Percentiles rank a stretch among this genome's conserved stretches.
These are phyloP conservation scores for Prosapia bicincta DNA, from an alignment of 2,888 invertebrate genomes.

Conservation along the genomic window DNA sequence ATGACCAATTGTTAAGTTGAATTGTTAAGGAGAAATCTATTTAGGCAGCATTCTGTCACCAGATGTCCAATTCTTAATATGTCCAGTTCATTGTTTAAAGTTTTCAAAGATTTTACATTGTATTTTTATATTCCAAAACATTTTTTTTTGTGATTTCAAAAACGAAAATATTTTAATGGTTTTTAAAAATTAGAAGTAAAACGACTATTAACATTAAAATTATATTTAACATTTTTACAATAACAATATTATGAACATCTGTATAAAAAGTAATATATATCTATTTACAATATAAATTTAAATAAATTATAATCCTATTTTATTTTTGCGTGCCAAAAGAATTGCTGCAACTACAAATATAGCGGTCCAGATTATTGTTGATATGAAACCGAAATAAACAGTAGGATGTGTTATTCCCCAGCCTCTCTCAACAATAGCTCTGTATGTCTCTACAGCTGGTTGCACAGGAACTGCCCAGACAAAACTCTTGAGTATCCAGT, in stretches of 20 bases:
- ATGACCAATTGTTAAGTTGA: too few relatives aligned
- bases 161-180: too few relatives aligned
- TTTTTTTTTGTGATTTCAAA: too few relatives aligned
- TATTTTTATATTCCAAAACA: too few relatives aligned
- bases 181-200: too few relatives aligned
- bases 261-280: not conserved
- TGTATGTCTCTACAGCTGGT: slow-evolving; percentile 67
- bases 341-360: slow-evolving; percentile 56
- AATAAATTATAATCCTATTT: slow-evolving; percentile 19
- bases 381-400: slow-evolving; percentile 70
- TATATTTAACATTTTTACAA: not conserved
- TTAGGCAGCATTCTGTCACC: too few relatives aligned
- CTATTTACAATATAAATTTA: not conserved
- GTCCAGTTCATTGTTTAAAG: too few relatives aligned
- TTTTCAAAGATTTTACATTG: too few relatives aligned
- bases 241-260: not conserved
- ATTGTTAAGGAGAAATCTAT: too few relatives aligned
- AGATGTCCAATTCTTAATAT: too few relatives aligned
- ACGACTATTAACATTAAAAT: not conserved
- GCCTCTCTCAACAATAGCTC: slow-evolving; percentile 73
- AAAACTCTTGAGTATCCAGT: slow-evolving; percentile 51
- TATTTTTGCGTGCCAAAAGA: slow-evolving; percentile 31
- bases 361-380: slow-evolving; percentile 61
- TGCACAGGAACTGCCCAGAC: slow-evolving; percentile 73
- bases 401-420: slow-evolving; percentile 60